phyloP scores from a whole-genome alignment of 1,140 invertebrate genomes.

The Aphelenchoides besseyi region DNA sequence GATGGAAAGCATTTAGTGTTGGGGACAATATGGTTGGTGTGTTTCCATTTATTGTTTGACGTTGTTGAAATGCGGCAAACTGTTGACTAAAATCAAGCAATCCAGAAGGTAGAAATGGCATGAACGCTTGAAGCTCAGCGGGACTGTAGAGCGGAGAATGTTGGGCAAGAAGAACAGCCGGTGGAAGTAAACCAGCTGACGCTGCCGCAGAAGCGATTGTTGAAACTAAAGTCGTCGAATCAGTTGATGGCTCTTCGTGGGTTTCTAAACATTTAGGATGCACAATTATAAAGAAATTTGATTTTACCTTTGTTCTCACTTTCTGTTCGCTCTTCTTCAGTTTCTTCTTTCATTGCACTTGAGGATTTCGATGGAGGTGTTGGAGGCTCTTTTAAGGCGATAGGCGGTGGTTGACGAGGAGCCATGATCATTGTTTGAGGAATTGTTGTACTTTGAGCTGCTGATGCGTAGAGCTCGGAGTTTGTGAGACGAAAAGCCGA shows the following conservation, averaged over 20 bases:
- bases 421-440: not conserved
- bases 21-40: not conserved
- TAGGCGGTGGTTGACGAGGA: conserved; percentile 23
- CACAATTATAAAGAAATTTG: too few species aligned
- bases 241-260: conserved; percentile 5
- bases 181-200: conserved; percentile 6
- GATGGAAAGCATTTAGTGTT: not conserved
- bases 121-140: not conserved
- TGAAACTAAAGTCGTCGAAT: not conserved
- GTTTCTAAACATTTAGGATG: too few species aligned
- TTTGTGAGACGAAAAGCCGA: conserved; percentile 6
- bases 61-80: not conserved
- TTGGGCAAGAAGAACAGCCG: not conserved
- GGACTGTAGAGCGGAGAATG: not conserved
- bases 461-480: conserved; percentile 8
- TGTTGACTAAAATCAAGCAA: conserved; percentile 15
- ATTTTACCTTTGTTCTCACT: conserved; percentile 12
- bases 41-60: not conserved
- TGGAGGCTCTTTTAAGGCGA: conserved; percentile 22
- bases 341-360: too few species aligned
- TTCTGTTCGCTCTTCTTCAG: conserved; percentile 1
- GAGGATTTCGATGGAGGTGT: too few species aligned
- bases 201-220: not conserved
- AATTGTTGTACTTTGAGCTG: not conserved
- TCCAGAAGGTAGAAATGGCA: conserved; percentile 3